Base-by-base conservation (phyloP, 1,140 invertebrate species). In the Acyrthosiphon pisum region DNA sequence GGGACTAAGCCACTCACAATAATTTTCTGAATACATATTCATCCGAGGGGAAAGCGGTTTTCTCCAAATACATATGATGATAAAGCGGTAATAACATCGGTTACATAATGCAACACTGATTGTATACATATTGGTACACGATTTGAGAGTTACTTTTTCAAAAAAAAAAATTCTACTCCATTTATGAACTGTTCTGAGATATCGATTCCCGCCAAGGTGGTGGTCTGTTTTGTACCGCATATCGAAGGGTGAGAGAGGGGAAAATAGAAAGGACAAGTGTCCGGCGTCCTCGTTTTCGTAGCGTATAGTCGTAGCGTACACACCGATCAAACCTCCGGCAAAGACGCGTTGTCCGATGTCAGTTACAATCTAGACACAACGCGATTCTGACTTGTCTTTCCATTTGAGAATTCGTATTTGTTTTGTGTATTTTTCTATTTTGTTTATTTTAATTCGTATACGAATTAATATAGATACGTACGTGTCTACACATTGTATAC, bases 241-340 rank as follows among this genome's bases (percentile, higher is more conserved):
- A n/a, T 30, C 37, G 60, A 68, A 41, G 90, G 90, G 90, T 22
- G 68, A 81, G 41, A 44, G 90, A 44, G 68, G 91, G 76, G 48
- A 50, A 84, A 92, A 92, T 92, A 92, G 91, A 92, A 92, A 92
- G 91, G 91, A 92, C 91, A 84, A 92, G 91, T 91, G 90, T 91
- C 41, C 41, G 90, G 35, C 91, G 91, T 92, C 91, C 91, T 92
- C 91, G 91, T 92, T 92, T 84, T 84, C 53, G 53, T 90, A 56
- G 88, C 87, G 50, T 44, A 56, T 46, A 86, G 41, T 37, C 26
- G 83, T 46, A 86, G 60, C 60, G 41, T 53, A 23, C 41, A 22
- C 68, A 35, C 41, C 91, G 46, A 76, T 48, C 91, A 76, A 76
- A 76, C 60, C 60, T 76, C 60, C 6, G 60, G 60, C 11, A 35